Evolutionary conservation across 2,113 vertebrate genomes (phyloP).

Genomic region (Syngnathoides biaculeatus): DNA sequence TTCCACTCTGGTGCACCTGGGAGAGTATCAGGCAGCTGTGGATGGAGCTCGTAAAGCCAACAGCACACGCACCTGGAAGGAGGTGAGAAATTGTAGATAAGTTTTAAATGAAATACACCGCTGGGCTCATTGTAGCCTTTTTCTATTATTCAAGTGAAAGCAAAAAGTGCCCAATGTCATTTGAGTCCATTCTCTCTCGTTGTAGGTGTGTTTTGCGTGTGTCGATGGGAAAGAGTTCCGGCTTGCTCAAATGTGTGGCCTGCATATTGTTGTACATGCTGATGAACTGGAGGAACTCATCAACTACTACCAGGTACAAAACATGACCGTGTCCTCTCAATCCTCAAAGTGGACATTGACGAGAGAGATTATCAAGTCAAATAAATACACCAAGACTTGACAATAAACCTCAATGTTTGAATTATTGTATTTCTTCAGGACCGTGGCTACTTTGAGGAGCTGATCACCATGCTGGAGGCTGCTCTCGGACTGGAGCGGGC

Average conservation of each 20-base stretch:
- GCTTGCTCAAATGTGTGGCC: conserved; percentile 96
- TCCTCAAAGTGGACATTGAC: background rate
- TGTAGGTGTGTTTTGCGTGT: conserved; percentile 95
- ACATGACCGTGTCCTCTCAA: background rate
- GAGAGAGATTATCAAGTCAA: background rate
- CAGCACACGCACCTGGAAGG: conserved; percentile 98
- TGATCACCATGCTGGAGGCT: conserved; percentile 98
- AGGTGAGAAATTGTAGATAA: conserved; percentile 69
- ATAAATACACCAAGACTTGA: background rate
- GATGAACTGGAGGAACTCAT: conserved; percentile 98
- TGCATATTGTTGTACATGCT: conserved; percentile 97
- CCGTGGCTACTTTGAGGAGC: conserved; percentile 96
- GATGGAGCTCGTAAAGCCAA: conserved; percentile 98
- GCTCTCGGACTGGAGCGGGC: conserved; percentile 93
- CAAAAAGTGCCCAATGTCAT: background rate
- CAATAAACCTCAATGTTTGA: background rate
- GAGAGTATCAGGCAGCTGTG: conserved; percentile 96
- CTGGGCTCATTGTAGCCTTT: background rate
- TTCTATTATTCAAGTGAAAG: background rate
- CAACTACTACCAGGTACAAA: conserved; percentile 93
- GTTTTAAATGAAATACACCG: background rate
- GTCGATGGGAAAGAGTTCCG: conserved; percentile 98
- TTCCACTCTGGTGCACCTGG: conserved; percentile 93
- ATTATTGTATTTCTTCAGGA: conserved; percentile 71
- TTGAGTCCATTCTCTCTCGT: conserved; percentile 1